These are phyloP conservation scores for Bombus balteatus DNA, from an alignment of 1,140 invertebrate species.

Conservation along the genomic window DNA sequence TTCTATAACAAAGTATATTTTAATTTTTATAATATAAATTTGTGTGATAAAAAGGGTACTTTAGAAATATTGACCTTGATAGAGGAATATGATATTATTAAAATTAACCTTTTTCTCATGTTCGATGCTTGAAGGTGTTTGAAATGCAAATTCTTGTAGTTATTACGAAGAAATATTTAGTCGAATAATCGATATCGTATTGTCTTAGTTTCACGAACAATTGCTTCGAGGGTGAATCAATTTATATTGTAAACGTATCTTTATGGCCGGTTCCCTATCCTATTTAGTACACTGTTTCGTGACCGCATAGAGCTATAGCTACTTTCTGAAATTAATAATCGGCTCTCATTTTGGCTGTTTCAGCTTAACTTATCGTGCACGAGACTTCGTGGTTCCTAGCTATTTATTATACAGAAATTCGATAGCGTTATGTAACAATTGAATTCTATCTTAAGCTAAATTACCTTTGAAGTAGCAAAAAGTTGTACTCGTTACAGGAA, in stretches of 20 bases:
- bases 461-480: not conserved
- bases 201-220: slow-evolving; percentile 5
- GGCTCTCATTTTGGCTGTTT: slow-evolving; percentile 37
- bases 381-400: not conserved
- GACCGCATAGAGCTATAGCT: slow-evolving; percentile 30
- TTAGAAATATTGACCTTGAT: no score
- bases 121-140: no score
- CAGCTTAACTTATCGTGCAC: slow-evolving; percentile 18
- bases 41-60: no score
- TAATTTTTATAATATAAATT: no score
- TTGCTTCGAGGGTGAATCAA: not conserved
- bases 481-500: not conserved
- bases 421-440: no score
- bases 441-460: not conserved
- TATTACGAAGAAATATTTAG: not conserved
- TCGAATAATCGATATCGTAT: not conserved
- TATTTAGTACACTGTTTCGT: slow-evolving; percentile 57
- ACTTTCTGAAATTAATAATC: slow-evolving; percentile 63
- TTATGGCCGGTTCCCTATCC: slow-evolving; percentile 27
- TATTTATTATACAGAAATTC: not conserved
- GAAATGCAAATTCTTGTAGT: not conserved
- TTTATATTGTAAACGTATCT: not conserved
- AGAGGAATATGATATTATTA: no score
- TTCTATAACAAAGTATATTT: no score
- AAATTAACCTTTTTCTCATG: no score